Percentiles rank a stretch among this genome's conserved stretches.
Conservation (phyloP, 2,113 vertebrate species). For the Vimba vimba region DNA sequence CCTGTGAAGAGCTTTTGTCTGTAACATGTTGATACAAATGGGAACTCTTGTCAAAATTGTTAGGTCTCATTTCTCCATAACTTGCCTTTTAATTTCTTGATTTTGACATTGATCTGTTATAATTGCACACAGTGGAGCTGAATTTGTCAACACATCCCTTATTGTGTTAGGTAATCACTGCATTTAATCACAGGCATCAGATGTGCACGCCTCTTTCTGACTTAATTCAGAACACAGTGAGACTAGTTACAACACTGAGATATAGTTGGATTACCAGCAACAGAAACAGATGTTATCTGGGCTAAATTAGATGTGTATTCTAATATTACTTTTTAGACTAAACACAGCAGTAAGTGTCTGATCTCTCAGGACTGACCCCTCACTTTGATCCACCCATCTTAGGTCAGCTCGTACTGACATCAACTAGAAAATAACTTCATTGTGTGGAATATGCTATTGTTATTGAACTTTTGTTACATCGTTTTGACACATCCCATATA, state of each 20-base stretch:
- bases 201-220: not conserved
- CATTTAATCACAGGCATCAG: not conserved
- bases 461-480: not conserved
- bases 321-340: not conserved
- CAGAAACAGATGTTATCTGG: not conserved
- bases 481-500: not conserved
- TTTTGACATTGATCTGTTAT: not conserved
- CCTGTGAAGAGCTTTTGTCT: not conserved
- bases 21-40: not conserved
- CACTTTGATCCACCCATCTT: conserved; percentile 17
- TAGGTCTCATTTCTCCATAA: not conserved
- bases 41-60: not conserved
- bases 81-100: not conserved
- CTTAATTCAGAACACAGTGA: not conserved
- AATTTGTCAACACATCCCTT: not conserved
- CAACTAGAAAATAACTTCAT: not conserved
- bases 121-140: not conserved
- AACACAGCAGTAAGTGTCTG: not conserved
- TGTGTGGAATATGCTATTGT: not conserved
- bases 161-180: not conserved
- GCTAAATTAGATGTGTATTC: not conserved
- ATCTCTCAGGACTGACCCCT: conserved; percentile 1
- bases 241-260: not conserved
- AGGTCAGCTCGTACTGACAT: not conserved
- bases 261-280: not conserved